Base-by-base conservation (phyloP, 2,888 invertebrate species). In the Leucoma salicis region DNA sequence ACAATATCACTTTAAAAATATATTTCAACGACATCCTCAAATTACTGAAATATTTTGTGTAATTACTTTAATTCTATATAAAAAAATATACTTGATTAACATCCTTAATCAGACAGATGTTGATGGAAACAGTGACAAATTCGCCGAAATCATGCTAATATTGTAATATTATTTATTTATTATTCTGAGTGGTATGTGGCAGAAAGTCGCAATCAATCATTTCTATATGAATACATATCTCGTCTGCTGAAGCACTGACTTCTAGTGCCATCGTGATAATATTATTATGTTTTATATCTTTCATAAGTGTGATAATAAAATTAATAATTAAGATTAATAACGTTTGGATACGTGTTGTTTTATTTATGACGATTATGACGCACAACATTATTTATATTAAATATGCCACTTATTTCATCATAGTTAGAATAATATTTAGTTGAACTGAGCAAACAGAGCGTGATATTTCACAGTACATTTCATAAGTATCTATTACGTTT, bases 271-370 rank as follows among this genome's bases (percentile, higher is more conserved):
- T 88, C 88, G 87, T 88, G 88, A 87, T 88, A 29, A 29, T 27
- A 27, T 29, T 29, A 29, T 29, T 29, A 88, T 86, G 74, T 85
- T 84, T 60, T 84, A 83, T 86, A 87, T 88, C 82, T 88, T 85
- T 83, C 73, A 74, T 88, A 88, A 86, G 87, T 88, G 88, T 88
- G 88, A 88, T 87, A 88, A 86, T 86, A 84, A 86, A 86, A 73
- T 71, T 82, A 82, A 75, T 75, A 59, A 70, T 64, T 85, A 83
- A 83, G 78, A 78, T 62, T 55, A 56, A 58, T 70, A 74, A 74
- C 57, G 54, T 65, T 60, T 63, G 50, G 39, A 56, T 43, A 21
- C 36, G 21, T 35, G 44, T 55, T 59, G 53, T 69, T 69, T 74
- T 62, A 57, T 67, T 73, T 66, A 41, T 43, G 8, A 39, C 21